Base-by-base conservation (phyloP, 1,140 invertebrate species). In the Neodiprion lecontei region DNA sequence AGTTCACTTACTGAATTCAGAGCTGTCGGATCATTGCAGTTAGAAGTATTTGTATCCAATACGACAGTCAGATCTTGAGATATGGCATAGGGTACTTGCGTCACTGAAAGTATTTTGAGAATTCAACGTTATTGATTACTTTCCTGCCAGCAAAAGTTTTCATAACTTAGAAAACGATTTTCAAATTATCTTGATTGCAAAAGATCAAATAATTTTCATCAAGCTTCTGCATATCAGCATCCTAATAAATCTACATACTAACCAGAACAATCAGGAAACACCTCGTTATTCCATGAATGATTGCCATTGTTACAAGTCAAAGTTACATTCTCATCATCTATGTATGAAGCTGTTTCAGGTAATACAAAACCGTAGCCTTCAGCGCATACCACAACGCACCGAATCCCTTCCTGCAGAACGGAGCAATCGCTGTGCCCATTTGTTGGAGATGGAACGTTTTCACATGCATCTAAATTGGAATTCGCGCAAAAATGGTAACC, bases 251-350 rank as follows among this genome's bases (percentile, higher is more conserved):
- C 68, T 61, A 65, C 17, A 79, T 17, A 61, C 76, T 77, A 78
- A 92, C 91, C 88, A 74, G 92, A 90, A 82, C 93, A 94, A 78
- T 93, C 92, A 1, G 91, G 84, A 86, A 88, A 69, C 72, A 82
- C 73, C 81, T 87, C 75, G 81, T 85, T 66, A 72, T 83, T 78
- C 76, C 87, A 88, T 9, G 77, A 75, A 17, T 79, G 70, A 78
- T 79, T 79, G 7, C 78, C 82, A 17, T 76, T 72, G 23, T 83
- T 84, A 74, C 87, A 87, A 47, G 80, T 78, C 11, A 85, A 12
- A n/a, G 77, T 48, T 12, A 83, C 49, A 49, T 79, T 72, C n/a
- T 76, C 75, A 10, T 79, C 73, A 8, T 81, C 74, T 28, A 71
- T 61, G 50, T 76, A 73, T n/a, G 4, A 48, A 69, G 53, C 48